Evolutionary conservation across 2,113 vertebrate species (phyloP).

Genomic region (Clarias gariepinus): DNA sequence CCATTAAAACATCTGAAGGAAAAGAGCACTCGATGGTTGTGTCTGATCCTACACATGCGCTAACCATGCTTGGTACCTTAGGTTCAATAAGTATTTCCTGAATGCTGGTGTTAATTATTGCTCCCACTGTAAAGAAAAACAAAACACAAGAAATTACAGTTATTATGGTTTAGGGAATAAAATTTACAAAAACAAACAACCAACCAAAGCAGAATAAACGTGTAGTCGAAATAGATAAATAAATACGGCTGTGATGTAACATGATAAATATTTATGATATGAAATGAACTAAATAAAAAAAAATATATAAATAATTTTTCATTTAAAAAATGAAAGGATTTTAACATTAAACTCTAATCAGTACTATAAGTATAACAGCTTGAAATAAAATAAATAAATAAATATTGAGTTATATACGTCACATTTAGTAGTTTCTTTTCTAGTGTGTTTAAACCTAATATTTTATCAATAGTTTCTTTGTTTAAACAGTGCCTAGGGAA

Average conservation of each 20-base stretch:
- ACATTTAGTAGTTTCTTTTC: not conserved
- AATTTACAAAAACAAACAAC: not conserved
- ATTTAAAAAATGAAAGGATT: not conserved
- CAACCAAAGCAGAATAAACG: not conserved
- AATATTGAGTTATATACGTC: not conserved
- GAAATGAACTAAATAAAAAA: no score
- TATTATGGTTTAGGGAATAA: not conserved
- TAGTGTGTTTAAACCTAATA: not conserved
- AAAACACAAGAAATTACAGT: not conserved
- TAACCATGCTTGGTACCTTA: not conserved
- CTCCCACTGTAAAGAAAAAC: not conserved
- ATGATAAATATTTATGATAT: no score
- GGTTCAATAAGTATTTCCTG: not conserved
- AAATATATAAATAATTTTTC: no score
- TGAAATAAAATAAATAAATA: no score
- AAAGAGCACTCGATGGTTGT: constrained; percentile 33
- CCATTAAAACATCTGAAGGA: not conserved
- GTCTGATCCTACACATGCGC: not conserved
- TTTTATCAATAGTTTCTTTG: not conserved
- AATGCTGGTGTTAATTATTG: not conserved
- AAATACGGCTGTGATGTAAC: no score
- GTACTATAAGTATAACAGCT: not conserved
- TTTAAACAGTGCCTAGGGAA: not conserved
- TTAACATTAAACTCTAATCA: not conserved
- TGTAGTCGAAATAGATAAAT: not conserved